Conservation (phyloP, 2,888 invertebrate species). For the Pediacus dermestoides region DNA sequence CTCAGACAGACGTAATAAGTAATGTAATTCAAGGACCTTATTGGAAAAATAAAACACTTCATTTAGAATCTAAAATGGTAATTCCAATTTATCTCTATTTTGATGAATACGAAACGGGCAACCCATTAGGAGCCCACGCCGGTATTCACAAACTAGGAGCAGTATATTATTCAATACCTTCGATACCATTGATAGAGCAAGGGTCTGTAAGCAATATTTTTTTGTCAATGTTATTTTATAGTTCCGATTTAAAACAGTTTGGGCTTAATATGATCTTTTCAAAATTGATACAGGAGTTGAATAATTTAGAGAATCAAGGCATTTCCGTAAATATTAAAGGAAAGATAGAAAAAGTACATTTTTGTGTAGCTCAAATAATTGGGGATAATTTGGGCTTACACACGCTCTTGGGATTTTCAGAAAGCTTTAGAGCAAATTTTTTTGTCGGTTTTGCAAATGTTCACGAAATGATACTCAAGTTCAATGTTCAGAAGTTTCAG, state of each 20-base stretch:
- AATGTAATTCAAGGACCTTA: conserved; percentile 20
- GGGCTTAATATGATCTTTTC: background rate
- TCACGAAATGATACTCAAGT: conserved; percentile 19
- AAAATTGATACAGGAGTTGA: background rate
- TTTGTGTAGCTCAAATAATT: conserved; percentile 21
- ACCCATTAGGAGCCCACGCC: conserved; percentile 20
- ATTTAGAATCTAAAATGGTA: conserved; percentile 9
- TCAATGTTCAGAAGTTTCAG: conserved; percentile 4
- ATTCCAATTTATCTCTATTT: conserved; percentile 22
- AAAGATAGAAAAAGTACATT: conserved; percentile 21
- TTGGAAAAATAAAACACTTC: conserved; percentile 18
- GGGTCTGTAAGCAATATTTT: conserved; percentile 8
- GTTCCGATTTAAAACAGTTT: background rate
- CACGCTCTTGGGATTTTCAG: conserved; percentile 24
- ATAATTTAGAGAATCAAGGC: background rate
- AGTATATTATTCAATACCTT: conserved; percentile 14
- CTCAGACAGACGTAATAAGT: background rate
- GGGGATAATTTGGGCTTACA: conserved; percentile 31
- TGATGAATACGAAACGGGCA: conserved; percentile 23
- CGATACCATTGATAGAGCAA: conserved; percentile 6
- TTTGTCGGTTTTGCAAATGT: conserved; percentile 32
- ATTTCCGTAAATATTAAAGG: background rate
- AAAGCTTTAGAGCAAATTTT: conserved; percentile 24
- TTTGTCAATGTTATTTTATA: background rate
- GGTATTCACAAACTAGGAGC: conserved; percentile 21